Percentiles rank a stretch among this genome's conserved stretches.
These are phyloP conservation scores for Ormyrus labotus DNA, from an alignment of 2,888 invertebrate genomes.

Conservation along the genomic window DNA sequence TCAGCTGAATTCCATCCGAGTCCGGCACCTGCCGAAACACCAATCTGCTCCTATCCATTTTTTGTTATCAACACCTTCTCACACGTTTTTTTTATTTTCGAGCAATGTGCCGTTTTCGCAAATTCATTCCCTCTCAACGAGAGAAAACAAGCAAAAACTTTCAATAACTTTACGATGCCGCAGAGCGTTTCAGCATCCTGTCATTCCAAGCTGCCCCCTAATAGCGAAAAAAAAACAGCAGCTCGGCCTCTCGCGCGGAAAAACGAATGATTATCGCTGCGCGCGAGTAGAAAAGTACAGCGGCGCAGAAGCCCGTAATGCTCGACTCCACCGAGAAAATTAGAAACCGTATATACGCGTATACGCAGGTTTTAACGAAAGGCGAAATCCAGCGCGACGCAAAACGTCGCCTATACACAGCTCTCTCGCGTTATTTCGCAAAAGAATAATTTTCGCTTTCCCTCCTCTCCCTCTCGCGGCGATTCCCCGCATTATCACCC, in stretches of 20 bases:
- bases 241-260: too few relatives aligned
- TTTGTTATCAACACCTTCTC: not conserved
- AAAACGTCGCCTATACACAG: not conserved
- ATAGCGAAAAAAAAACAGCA: not conserved
- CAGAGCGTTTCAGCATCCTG: conserved; percentile 2
- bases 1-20: conserved; percentile 8
- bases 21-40: conserved; percentile 34
- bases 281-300: not conserved
- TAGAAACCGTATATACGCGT: conserved; percentile 16
- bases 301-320: not conserved
- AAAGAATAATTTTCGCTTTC: conserved; percentile 35
- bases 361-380: too few relatives aligned
- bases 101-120: too few relatives aligned
- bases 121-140: too few relatives aligned
- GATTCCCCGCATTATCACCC: too few relatives aligned
- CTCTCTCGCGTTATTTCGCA: conserved; percentile 20
- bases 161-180: too few relatives aligned
- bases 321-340: conserved; percentile 27
- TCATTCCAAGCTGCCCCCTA: not conserved
- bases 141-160: too few relatives aligned
- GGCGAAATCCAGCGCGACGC: not conserved
- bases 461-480: too few relatives aligned
- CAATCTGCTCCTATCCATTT: conserved; percentile 15
- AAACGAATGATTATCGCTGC: not conserved
- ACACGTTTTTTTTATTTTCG: too few relatives aligned